A percentile compares a stretch with the other conserved stretches of the same genome.
Evolutionary conservation across 2,888 invertebrate genomes (phyloP).

Genomic region (Bursaphelenchus okinawaensis): DNA sequence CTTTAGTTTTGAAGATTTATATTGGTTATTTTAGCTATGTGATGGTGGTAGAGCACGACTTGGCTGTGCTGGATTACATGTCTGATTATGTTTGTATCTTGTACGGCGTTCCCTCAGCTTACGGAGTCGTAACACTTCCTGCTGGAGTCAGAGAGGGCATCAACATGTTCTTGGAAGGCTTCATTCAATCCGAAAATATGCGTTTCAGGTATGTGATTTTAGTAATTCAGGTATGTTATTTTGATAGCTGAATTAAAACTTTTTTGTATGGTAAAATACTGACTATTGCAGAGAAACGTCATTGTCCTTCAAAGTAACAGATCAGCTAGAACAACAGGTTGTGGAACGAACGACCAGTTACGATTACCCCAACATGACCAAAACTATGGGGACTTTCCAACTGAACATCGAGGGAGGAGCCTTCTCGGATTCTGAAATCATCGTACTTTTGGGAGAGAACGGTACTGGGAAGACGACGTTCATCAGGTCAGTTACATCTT

Average conservation of each 20-base stretch:
- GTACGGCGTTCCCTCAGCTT: slow-evolving; percentile 88
- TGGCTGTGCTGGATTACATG: slow-evolving; percentile 94
- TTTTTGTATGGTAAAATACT: too few relatives aligned
- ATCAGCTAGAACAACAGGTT: slow-evolving; percentile 84
- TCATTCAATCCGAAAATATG: slow-evolving; percentile 97
- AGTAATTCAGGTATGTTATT: background rate
- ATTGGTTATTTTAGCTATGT: slow-evolving; percentile 70
- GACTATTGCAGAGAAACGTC: slow-evolving; percentile 74
- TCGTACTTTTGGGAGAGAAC: slow-evolving; percentile 89
- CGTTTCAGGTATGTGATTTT: slow-evolving; percentile 70
- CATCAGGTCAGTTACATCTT: slow-evolving; percentile 64
- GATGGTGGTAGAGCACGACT: slow-evolving; percentile 97
- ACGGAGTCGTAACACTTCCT: slow-evolving; percentile 99
- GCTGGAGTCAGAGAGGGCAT: slow-evolving; percentile 99
- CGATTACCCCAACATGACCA: slow-evolving; percentile 86
- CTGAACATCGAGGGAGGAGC: slow-evolving; percentile 79
- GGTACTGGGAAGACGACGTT: slow-evolving; percentile 99
- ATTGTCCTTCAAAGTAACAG: slow-evolving; percentile 93
- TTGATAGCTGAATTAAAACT: background rate
- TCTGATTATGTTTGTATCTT: slow-evolving; percentile 98
- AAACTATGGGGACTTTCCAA: slow-evolving; percentile 66
- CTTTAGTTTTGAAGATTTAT: too few relatives aligned
- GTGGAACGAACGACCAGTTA: slow-evolving; percentile 95
- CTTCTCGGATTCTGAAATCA: slow-evolving; percentile 97
- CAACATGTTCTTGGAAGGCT: slow-evolving; percentile 97